These are phyloP conservation scores for Microcebus ravelobensis DNA, from an alignment of 2,113 vertebrate genomes.

Conservation along the genomic window DNA sequence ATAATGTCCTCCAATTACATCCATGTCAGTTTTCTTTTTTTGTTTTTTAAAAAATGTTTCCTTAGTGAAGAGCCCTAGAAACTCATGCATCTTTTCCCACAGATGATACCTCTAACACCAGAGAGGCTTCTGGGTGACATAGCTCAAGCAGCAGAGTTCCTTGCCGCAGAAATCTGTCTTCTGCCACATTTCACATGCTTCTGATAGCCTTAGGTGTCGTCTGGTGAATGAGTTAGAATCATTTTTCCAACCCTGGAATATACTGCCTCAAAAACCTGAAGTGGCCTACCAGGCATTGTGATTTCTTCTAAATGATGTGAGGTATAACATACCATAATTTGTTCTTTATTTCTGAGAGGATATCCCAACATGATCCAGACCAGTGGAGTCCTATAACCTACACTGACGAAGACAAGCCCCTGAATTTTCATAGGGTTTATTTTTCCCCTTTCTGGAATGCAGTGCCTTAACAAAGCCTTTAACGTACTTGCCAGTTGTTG, in stretches of 20 bases:
- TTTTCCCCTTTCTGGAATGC: neutral
- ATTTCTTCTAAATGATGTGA: neutral
- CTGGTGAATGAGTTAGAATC: neutral
- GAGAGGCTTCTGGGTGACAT: neutral
- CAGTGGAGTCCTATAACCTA: neutral
- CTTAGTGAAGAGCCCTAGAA: neutral
- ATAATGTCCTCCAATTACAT: no score
- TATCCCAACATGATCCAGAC: neutral
- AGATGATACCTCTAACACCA: neutral
- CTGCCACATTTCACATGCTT: neutral
- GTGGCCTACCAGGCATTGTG: no score
- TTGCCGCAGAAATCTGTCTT: neutral
- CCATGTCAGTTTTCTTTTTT: neutral
- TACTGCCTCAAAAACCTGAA: neutral
- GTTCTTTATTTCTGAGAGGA: neutral
- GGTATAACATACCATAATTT: neutral
- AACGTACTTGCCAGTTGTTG: neutral
- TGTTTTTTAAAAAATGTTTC: neutral
- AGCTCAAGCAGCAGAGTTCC: neutral
- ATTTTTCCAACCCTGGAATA: neutral
- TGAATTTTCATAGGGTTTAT: neutral
- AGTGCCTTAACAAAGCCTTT: neutral
- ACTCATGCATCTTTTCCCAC: neutral
- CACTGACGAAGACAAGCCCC: neutral
- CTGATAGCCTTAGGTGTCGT: neutral